Conservation (phyloP, 2,113 vertebrate species). For the Otis tarda region DNA sequence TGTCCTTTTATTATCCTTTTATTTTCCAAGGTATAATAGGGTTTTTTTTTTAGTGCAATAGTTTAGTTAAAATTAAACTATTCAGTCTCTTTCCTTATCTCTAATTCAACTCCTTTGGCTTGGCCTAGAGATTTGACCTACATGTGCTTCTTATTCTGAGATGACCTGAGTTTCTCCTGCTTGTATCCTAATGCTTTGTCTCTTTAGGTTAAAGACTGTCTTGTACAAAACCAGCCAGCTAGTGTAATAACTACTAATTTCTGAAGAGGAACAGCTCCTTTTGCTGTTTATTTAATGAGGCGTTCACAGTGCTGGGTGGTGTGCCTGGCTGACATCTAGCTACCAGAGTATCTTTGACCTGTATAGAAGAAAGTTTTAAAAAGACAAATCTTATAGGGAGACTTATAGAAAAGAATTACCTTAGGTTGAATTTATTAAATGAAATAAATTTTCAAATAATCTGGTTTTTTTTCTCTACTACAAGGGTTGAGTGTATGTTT, state of each 20-base stretch:
- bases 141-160: not conserved
- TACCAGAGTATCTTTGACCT: not conserved
- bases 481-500: not conserved
- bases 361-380: not conserved
- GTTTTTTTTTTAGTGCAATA: not conserved
- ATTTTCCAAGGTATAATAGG: not conserved
- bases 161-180: not conserved
- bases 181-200: not conserved
- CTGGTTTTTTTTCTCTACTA: not conserved
- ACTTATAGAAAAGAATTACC: not conserved
- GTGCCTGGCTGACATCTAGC: not conserved
- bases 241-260: slow-evolving; percentile 31
- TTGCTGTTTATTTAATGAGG: not conserved
- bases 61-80: not conserved
- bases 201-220: not conserved
- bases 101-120: not conserved
- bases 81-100: not conserved
- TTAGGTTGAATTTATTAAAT: not conserved
- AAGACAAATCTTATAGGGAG: not conserved
- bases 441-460: not conserved
- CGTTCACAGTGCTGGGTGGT: not conserved
- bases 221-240: not conserved
- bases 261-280: slow-evolving; percentile 10
- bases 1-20: not conserved
- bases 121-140: not conserved